phyloP scores from a whole-genome alignment of 2,113 vertebrate species.

The Camelus dromedarius region DNA sequence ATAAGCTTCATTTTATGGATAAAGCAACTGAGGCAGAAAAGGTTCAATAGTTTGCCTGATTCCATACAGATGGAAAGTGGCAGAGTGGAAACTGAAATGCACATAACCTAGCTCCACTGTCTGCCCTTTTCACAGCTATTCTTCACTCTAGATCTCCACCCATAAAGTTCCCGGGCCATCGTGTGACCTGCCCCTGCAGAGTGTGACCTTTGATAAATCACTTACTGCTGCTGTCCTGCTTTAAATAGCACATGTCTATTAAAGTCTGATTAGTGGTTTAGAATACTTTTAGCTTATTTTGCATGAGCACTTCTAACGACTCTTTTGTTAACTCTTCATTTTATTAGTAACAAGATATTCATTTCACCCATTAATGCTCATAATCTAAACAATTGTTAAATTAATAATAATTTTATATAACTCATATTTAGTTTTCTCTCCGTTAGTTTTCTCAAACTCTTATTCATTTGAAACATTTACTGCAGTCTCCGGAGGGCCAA shows the following conservation, averaged over 20 bases:
- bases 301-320: neutral
- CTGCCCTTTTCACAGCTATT: rapidly evolving
- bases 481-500: conserved; percentile 5
- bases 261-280: conserved; percentile 2
- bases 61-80: neutral
- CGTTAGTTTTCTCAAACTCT: neutral
- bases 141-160: neutral
- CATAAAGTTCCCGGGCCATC: neutral
- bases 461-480: conserved; percentile 61
- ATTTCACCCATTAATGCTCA: conserved; percentile 2
- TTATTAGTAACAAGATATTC: neutral
- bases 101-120: no score
- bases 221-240: neutral
- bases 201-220: neutral
- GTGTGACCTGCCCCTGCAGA: neutral
- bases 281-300: neutral
- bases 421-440: neutral
- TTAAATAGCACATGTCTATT: neutral
- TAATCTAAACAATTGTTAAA: conserved; percentile 2
- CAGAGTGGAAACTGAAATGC: neutral
- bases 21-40: neutral
- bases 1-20: neutral
- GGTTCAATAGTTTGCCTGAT: neutral
- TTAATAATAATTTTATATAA: conserved; percentile 45
- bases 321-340: conserved; percentile 12